Conservation (phyloP, 2,888 invertebrate genomes). For the Nephrotoma appendiculata region DNA sequence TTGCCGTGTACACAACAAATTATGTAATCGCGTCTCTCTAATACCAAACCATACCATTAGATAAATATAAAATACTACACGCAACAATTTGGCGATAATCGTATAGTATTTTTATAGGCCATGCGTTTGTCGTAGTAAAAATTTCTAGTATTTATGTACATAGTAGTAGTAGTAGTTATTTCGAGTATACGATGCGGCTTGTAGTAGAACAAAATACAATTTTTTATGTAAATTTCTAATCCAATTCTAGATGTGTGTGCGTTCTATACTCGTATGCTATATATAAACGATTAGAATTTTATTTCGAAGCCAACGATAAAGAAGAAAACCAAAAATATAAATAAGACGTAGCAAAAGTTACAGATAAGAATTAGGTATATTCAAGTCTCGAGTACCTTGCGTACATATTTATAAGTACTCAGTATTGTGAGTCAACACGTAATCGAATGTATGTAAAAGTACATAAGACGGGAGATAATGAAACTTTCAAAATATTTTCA, state of each 20-base stretch:
- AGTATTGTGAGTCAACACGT: too few relatives aligned
- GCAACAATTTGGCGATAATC: not conserved
- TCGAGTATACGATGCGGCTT: not conserved
- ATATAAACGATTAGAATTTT: not conserved
- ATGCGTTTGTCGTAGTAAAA: too few relatives aligned
- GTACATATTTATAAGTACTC: not conserved
- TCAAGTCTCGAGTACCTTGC: not conserved
- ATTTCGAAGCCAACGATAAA: not conserved
- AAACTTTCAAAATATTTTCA: not conserved
- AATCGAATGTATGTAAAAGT: too few relatives aligned
- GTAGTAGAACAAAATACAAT: not conserved
- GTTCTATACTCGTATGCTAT: not conserved
- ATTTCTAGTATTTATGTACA: too few relatives aligned
- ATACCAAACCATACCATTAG: not conserved
- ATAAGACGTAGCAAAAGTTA: not conserved
- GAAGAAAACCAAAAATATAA: not conserved
- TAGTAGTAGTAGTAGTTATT: not conserved
- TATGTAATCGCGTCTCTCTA: not conserved
- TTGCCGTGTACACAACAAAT: not conserved
- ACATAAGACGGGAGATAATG: too few relatives aligned
- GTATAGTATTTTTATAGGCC: not conserved
- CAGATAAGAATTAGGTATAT: not conserved
- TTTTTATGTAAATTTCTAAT: not conserved
- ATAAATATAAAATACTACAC: not conserved
- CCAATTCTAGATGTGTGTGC: not conserved